phyloP scores from a whole-genome alignment of 2,113 vertebrate species.

The Mystacornis crossleyi region DNA sequence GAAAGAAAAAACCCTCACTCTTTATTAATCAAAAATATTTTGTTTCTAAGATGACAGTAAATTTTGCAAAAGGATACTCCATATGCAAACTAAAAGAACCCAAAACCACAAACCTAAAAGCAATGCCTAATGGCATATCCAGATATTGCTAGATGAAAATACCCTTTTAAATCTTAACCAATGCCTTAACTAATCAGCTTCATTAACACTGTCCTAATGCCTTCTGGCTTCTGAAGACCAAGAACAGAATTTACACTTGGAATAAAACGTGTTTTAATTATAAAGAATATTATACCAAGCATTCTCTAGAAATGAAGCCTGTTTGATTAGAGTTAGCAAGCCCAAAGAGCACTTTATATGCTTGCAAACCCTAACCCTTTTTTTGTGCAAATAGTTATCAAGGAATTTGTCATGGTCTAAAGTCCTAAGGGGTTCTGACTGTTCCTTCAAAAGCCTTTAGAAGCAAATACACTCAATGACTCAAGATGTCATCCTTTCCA shows the following conservation, averaged over 20 bases:
- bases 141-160: not conserved
- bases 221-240: not conserved
- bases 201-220: not conserved
- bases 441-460: not conserved
- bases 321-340: not conserved
- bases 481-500: not conserved
- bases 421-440: not conserved
- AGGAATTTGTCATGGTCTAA: not conserved
- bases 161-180: not conserved
- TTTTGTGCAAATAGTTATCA: not conserved
- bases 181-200: not conserved
- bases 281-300: not conserved
- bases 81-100: not conserved
- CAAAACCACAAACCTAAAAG: not conserved
- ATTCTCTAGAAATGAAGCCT: not conserved
- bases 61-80: not conserved
- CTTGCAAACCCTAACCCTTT: not conserved
- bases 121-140: not conserved
- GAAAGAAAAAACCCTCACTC: not conserved
- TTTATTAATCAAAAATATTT: not conserved
- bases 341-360: not conserved
- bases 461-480: not conserved
- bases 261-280: conserved; percentile 17
- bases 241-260: not conserved
- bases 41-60: not conserved